Base-by-base conservation (phyloP, 2,113 vertebrate genomes). In the Alexandromys fortis region DNA sequence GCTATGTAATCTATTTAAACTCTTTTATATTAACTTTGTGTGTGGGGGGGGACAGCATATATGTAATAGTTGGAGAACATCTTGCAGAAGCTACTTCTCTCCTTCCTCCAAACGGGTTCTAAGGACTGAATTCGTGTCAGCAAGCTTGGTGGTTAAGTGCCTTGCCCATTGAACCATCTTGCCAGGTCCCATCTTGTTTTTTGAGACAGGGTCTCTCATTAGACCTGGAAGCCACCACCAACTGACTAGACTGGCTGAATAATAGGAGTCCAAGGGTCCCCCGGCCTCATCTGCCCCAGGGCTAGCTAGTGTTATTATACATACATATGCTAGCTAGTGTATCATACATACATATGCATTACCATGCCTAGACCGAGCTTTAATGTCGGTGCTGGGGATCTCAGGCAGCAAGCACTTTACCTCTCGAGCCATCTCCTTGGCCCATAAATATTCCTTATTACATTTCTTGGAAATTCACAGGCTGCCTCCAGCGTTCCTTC, bases 361-460 rank as follows among this genome's bases (percentile, higher is more conserved):
- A 16, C 33, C 55, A 47, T 5, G 45, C 63, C 65, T 47, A 24
- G 63, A 33, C 22, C 55, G 17, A 63, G 58, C 45, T 52, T 86
- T 70, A 14, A 7, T 7, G 65, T 86, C 17, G 45, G 21, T 52
- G 85, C 85, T 22, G 19, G 45, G 33, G 30, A 70, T 52, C 65
- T 16, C 9, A 6, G 26, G 42, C 65, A n/a, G 45, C 67, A 16
- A 70, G 21, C 67, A n/a, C 47, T n/a, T n/a, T n/a, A 70, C 45
- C 21, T n/a, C 33, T 12, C 0, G 33, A 26, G 47, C 33, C 33
- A 52, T 9, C 33, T 72, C 65, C 21, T 47, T 19, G 24, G 67
- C 85, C 65, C 65, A 68, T 72, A 70, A 70, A 87, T 87, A 87
- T 16, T 49, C n/a, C 86, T 83, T 89, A 86, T 30, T 87, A 81